Conservation (phyloP, 2,797 vertebrate genomes). For the Poeciliopsis gracilis region DNA sequence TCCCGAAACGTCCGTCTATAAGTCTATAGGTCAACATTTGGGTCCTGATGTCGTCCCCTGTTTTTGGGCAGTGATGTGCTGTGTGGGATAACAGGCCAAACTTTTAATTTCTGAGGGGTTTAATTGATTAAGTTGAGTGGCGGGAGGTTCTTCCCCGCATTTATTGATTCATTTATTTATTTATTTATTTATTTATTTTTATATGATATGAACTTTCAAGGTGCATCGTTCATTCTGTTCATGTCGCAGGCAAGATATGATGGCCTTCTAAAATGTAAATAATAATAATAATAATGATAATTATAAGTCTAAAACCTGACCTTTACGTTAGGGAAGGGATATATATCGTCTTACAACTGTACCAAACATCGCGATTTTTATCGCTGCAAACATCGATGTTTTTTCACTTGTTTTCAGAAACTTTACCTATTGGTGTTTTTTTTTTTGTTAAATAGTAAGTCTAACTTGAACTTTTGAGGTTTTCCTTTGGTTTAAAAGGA, state of each 20-base stretch:
- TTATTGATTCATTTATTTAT: too few relatives aligned
- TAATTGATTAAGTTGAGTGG: neutral
- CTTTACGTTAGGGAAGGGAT: neutral
- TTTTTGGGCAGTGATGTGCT: too few relatives aligned
- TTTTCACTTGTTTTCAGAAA: neutral
- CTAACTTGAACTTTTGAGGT: neutral
- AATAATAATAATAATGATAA: neutral
- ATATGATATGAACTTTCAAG: too few relatives aligned
- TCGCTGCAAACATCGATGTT: too few relatives aligned
- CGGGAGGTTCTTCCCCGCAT: neutral
- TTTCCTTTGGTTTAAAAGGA: neutral
- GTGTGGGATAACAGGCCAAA: neutral
- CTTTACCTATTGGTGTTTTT: neutral
- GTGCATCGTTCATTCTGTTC: slow-evolving; percentile 59
- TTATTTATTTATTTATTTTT: too few relatives aligned
- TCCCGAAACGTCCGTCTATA: neutral
- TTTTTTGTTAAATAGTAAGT: neutral
- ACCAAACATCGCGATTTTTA: neutral
- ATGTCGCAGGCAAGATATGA: slow-evolving; percentile 83
- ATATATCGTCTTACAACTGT: neutral
- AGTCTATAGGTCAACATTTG: neutral
- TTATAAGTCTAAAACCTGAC: neutral
- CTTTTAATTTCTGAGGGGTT: neutral
- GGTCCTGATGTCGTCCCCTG: neutral
- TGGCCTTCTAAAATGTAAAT: neutral